Conservation (phyloP, 2,797 vertebrate genomes). For the Platyrinchus mystaceus region DNA sequence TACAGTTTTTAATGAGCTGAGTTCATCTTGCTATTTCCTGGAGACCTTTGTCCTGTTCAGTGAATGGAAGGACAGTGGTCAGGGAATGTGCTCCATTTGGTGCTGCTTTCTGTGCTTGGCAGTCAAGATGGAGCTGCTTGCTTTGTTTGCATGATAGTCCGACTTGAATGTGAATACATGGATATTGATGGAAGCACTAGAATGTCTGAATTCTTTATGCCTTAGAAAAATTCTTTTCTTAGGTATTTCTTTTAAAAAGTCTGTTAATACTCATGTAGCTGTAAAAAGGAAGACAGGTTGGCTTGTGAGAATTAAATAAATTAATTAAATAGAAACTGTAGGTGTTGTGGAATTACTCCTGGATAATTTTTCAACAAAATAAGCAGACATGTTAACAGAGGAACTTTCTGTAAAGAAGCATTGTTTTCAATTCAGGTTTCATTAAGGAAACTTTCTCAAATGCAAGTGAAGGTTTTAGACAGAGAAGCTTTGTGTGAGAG, state of each 20-base stretch:
- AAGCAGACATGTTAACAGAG: neutral
- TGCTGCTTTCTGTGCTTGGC: neutral
- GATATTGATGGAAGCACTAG: neutral
- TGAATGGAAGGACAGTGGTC: constrained; percentile 27
- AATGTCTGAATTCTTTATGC: neutral
- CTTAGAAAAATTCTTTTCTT: neutral
- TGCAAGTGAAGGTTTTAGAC: neutral
- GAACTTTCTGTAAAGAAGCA: neutral
- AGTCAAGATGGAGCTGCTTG: neutral
- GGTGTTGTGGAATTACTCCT: neutral
- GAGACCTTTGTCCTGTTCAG: constrained; percentile 35
- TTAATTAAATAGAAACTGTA: neutral
- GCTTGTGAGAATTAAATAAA: neutral
- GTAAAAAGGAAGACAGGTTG: neutral
- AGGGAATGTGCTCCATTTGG: neutral
- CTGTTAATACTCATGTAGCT: neutral
- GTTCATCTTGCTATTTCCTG: constrained; percentile 7
- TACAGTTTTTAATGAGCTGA: constrained; percentile 56
- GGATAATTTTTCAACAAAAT: neutral
- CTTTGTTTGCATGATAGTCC: neutral
- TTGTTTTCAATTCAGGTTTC: neutral
- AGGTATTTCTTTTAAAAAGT: neutral
- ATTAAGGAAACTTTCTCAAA: neutral
- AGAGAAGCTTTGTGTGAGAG: neutral
- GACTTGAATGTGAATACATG: fast-evolving